Evolutionary conservation across 2,113 vertebrate genomes (phyloP), one percentile per base, ranked within the genome.

Genomic region (Campylomormyrus numenius): DNA sequence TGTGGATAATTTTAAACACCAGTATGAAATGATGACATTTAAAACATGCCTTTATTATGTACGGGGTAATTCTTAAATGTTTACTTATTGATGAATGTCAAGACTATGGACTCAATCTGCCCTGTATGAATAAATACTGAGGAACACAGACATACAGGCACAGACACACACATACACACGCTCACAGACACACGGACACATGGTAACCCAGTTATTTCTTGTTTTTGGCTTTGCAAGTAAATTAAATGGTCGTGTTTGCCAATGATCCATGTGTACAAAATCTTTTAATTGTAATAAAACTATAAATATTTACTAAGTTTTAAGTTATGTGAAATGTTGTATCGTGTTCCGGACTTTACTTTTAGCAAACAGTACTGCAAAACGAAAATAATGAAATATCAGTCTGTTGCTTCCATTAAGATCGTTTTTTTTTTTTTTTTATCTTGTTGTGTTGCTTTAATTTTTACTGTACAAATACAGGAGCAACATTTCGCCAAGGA

Each of bases 241-340:
- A 91, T 93, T 91, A 93, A 92, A 93, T 92, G 90, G 93, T 93
- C 91, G 92, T 91, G 93, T 94, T 94, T 94, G 92, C 93, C 93
- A 92, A 92, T 92, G 92, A 93, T 94, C 93, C 93, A 93, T 94
- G 93, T 95, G 94, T 95, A 94, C 91, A 95, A 94, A 95, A 93
- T 94, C 93, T 94, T 95, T 94, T 93, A 94, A 94, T 94, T 95
- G 94, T 95, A 95, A 95, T 95, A 95, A 94, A 95, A 92, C 52
- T 92, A 95, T 94, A 93, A 92, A 94, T 93, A 94, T 94, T 94
- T 93, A 94, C 93, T 94, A 92, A 93, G 93, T 91, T 88, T 91
- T 87, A 9, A 90, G 90, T 90, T 85, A 89, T 31, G 92, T 90
- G 91, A 90, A 88, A 45, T 62, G 42, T 85, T 85, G 45, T 90